These are phyloP conservation scores for Takifugu flavidus DNA, from an alignment of 2,113 vertebrate genomes.

Conservation along the genomic window DNA sequence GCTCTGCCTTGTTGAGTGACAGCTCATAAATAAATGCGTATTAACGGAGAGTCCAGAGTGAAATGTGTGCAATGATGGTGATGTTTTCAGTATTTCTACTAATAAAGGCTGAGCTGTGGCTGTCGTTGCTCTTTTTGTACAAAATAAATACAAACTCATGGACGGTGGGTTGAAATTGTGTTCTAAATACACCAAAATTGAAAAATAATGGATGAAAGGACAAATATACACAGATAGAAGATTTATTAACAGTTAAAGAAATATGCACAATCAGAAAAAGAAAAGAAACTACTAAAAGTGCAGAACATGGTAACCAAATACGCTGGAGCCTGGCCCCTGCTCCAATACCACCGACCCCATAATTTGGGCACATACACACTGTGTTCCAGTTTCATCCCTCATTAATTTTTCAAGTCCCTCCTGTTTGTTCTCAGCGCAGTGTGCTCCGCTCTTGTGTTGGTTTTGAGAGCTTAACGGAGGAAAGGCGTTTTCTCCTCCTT, in stretches of 20 bases:
- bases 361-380: slow-evolving; percentile 5
- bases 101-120: slow-evolving; percentile 48
- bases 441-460: slow-evolving; percentile 5
- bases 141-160: background rate
- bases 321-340: slow-evolving; percentile 3
- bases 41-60: background rate
- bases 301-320: no score
- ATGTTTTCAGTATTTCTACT: slow-evolving; percentile 46
- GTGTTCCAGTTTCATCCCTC: slow-evolving; percentile 20
- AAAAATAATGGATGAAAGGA: no score
- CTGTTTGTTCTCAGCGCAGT: slow-evolving; percentile 25
- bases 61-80: slow-evolving; percentile 33
- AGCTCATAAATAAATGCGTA: slow-evolving; percentile 8
- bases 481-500: background rate
- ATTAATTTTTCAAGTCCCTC: slow-evolving; percentile 37
- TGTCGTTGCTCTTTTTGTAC: background rate
- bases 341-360: background rate
- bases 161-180: background rate
- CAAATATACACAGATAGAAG: no score
- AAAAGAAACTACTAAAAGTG: no score
- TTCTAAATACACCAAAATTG: background rate
- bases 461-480: slow-evolving; percentile 8
- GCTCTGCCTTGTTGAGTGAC: slow-evolving; percentile 15
- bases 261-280: no score
- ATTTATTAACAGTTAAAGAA: no score